phyloP scores from a whole-genome alignment of 2,888 invertebrate species.

The Spodoptera exigua region DNA sequence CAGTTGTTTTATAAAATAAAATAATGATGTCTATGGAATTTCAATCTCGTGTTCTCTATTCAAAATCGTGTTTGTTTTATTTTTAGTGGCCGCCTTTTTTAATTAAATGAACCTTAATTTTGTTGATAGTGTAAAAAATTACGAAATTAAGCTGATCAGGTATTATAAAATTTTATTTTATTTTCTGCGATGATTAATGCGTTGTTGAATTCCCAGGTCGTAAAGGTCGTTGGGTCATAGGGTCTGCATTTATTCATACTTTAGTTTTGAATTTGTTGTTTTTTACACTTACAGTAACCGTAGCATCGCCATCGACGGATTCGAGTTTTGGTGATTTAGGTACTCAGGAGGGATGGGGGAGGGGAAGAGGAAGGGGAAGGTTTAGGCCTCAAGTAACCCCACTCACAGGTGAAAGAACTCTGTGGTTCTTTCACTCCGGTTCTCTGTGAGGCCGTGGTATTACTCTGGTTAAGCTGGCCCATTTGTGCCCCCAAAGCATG shows the following conservation, averaged over 20 bases:
- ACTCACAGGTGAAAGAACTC: too few species aligned
- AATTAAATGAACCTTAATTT: conserved; percentile 61
- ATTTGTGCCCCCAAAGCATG: too few species aligned
- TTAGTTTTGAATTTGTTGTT: conserved; percentile 19
- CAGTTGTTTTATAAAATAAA: conserved; percentile 31
- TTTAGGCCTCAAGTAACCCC: too few species aligned
- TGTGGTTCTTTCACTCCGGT: too few species aligned
- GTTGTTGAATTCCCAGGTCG: conserved; percentile 46
- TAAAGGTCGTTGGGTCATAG: conserved; percentile 43
- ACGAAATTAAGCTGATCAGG: conserved; percentile 49
- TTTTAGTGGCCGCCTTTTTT: conserved; percentile 63
- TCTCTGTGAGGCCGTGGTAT: too few species aligned
- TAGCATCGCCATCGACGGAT: conserved; percentile 34
- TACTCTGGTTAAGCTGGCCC: too few species aligned
- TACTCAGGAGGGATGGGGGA: too few species aligned
- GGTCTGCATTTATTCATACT: conserved; percentile 5
- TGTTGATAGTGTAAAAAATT: conserved; percentile 42
- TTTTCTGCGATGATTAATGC: conserved; percentile 64
- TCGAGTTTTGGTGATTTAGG: neutral
- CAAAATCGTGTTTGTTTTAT: conserved; percentile 49
- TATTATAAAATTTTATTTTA: conserved; percentile 51
- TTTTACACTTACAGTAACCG: conserved; percentile 15
- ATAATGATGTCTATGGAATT: conserved; percentile 31
- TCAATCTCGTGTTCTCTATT: conserved; percentile 24
- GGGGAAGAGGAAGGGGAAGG: too few species aligned